Base-by-base conservation (phyloP, 2,888 invertebrate genomes). In the Ectemnius continuus region DNA sequence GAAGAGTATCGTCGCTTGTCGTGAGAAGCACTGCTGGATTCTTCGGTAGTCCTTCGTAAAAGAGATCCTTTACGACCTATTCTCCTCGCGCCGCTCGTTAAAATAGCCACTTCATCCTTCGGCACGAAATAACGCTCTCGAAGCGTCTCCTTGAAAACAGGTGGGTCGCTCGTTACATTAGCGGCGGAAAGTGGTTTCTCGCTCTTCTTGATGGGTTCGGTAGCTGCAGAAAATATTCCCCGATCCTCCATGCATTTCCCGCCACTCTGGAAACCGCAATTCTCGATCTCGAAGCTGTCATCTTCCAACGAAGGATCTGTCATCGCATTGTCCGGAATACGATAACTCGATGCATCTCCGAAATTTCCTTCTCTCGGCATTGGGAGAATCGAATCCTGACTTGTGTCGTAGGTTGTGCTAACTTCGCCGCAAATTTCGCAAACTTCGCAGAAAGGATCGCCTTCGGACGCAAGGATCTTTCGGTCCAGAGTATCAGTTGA, bases 361-460 rank as follows among this genome's bases (percentile, higher is more conserved):
- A 23, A 11, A 20, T 70, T 67, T 2, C 63, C 13, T 2, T 61
- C 69, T 13, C 67, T 64, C 4, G 46, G 70, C 47, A 58, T 8
- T 6, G 75, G 48, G 11, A 75, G 23, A 23, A 70, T 18, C 8
- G 70, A 6, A 0, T 79, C 74, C 14, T 61, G 63, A 0, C 76
- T 71, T 16, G 75, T 69, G 3, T 79, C 76, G 14, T 64, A 79
- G 16, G 76, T 61, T 18, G 80, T 58, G 73, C 85, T 67, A 48
- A 81, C 82, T 60, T 91, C 90, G 2, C 87, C 89, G 70, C 90
- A 91, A 23, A 91, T 90, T 64, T 89, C 89, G 71, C 91, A 91
- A 2, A 90, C 79, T 60, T 90, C 90, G 63, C 87, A 87, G 13
- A 85, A 64, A 2, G 78, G 76, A 4, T 80, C 79, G 2, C 73